Evolutionary conservation across 1,140 invertebrate species (phyloP).

Genomic region (Trissolcus basalis): DNA sequence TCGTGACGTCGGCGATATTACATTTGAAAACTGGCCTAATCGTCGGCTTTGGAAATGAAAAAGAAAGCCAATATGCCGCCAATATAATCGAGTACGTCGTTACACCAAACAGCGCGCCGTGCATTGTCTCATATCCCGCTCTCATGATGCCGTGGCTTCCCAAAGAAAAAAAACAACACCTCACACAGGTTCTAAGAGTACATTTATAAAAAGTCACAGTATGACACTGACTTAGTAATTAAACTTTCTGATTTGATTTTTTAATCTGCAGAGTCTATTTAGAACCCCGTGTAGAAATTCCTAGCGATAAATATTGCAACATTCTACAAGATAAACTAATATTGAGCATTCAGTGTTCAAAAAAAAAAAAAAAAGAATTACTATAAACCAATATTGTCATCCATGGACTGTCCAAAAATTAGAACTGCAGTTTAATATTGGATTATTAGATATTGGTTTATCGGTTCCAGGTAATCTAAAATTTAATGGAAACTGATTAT

Average conservation of each 20-base stretch:
- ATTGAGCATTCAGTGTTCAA: no score
- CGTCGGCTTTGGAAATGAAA: conserved; percentile 58
- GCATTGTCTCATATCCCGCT: conserved; percentile 44
- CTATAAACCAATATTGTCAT: no score
- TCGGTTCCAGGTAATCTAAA: no score
- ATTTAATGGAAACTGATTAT: no score
- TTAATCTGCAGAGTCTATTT: neutral
- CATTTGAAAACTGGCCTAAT: conserved; percentile 70
- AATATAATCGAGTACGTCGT: conserved; percentile 56
- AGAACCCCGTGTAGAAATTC: no score
- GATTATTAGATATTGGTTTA: no score
- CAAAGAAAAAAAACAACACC: conserved; percentile 25
- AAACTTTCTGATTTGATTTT: conserved; percentile 33
- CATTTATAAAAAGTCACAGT: conserved; percentile 43
- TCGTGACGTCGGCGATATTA: conserved; percentile 74
- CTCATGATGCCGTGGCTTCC: conserved; percentile 36
- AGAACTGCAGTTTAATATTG: no score
- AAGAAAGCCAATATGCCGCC: conserved; percentile 54
- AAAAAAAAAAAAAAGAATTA: no score
- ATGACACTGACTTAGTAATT: conserved; percentile 34
- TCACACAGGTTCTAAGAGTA: conserved; percentile 17
- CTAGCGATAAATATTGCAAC: no score
- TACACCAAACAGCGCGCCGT: conserved; percentile 47
- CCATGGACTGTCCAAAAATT: no score
- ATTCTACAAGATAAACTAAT: no score